Percentiles rank a stretch among this genome's conserved stretches.
These are phyloP conservation scores for Columba livia DNA, from an alignment of 2,113 vertebrate genomes.

Conservation along the genomic window DNA sequence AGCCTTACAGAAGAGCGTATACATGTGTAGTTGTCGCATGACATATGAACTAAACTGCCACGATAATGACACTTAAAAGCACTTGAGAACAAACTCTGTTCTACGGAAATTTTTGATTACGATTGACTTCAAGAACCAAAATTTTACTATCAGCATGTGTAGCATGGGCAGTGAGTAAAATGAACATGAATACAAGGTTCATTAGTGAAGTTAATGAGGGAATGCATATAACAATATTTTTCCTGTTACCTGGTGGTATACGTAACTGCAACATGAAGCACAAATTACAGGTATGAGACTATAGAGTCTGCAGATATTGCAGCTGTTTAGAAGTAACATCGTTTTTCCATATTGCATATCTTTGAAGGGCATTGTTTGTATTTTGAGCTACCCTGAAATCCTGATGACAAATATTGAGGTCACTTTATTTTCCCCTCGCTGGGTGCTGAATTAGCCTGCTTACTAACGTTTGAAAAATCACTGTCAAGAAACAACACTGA, in stretches of 20 bases:
- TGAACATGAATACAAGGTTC: not conserved
- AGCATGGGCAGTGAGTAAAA: not conserved
- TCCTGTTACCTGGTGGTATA: not conserved
- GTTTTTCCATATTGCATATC: not conserved
- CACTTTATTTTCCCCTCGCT: not conserved
- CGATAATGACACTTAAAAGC: not conserved
- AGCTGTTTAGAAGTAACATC: not conserved
- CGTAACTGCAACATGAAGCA: not conserved
- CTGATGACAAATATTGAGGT: not conserved
- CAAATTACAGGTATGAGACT: not conserved
- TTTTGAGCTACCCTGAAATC: not conserved
- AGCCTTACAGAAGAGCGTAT: not conserved
- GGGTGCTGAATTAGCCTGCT: not conserved
- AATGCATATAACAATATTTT: not conserved
- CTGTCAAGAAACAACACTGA: not conserved
- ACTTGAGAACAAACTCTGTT: not conserved
- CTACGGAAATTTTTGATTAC: not conserved
- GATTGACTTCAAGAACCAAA: not conserved
- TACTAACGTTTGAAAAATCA: not conserved
- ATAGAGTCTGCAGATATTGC: not conserved
- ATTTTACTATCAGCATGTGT: not conserved
- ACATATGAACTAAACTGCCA: not conserved
- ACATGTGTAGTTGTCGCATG: not conserved
- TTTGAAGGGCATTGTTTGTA: not conserved
- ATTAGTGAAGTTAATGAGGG: not conserved